Evolutionary conservation across 2,797 vertebrate species (phyloP).

Genomic region (Girardinus metallicus): DNA sequence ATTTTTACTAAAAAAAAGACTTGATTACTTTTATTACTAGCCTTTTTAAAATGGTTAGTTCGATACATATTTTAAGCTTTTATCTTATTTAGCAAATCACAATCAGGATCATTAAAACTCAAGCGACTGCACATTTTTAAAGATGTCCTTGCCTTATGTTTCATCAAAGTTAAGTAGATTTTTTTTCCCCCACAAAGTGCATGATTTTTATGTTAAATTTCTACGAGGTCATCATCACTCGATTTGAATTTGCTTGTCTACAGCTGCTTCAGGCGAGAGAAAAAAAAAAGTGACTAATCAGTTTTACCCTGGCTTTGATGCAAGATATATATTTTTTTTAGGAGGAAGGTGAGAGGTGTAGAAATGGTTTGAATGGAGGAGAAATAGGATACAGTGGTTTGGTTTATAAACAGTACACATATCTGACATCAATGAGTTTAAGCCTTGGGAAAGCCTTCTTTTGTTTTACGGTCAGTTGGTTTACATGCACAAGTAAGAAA

Average conservation of each 20-base stretch:
- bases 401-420: constrained; percentile 7
- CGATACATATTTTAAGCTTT: background rate
- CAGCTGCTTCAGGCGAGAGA: constrained; percentile 63
- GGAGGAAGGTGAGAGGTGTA: constrained; percentile 33
- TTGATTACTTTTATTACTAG: background rate
- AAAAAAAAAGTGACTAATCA: constrained; percentile 68
- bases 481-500: constrained; percentile 10
- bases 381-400: constrained; percentile 42
- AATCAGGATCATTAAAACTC: background rate
- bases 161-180: constrained; percentile 32
- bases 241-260: constrained; percentile 77
- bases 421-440: constrained; percentile 16
- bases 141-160: constrained; percentile 45
- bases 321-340: constrained; percentile 34
- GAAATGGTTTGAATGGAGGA: constrained; percentile 56
- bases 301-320: constrained; percentile 52
- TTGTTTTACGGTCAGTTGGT: constrained; percentile 23
- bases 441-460: background rate
- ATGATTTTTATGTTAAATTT: constrained; percentile 70
- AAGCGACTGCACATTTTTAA: constrained; percentile 4
- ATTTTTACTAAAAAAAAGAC: background rate
- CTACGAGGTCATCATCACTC: constrained; percentile 56
- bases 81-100: background rate
- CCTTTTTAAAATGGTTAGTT: background rate
- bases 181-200: constrained; percentile 35